phyloP scores from a whole-genome alignment of 2,797 vertebrate species.

The Phylloscopus collybita region DNA sequence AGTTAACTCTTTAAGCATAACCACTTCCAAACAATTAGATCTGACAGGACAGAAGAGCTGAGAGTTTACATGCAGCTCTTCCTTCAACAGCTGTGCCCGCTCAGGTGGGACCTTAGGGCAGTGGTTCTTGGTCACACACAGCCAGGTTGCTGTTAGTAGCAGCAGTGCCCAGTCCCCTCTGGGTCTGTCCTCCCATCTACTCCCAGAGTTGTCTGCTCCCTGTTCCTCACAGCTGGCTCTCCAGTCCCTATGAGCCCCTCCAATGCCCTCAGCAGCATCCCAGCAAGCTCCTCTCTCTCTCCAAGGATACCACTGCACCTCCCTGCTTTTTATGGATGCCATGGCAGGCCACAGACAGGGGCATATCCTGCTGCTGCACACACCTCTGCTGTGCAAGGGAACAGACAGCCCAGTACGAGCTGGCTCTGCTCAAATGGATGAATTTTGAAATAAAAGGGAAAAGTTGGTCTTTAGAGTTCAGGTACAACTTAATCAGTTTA shows the following conservation, averaged over 20 bases:
- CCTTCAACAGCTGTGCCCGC: background rate
- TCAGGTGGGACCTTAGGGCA: too few species aligned
- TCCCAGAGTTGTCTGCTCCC: background rate
- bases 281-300: background rate
- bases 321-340: rapidly evolving
- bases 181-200: background rate
- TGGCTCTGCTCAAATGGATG: background rate
- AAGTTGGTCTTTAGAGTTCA: background rate
- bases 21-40: background rate
- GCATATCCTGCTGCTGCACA: background rate
- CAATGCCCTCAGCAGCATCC: background rate
- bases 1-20: background rate
- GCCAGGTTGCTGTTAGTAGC: background rate
- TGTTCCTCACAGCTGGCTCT: background rate
- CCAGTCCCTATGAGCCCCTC: background rate
- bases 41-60: background rate
- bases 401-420: background rate
- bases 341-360: background rate
- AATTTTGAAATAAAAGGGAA: background rate
- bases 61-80: background rate
- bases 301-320: background rate
- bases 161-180: background rate
- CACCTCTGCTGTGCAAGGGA: background rate
- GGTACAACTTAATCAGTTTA: background rate
- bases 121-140: rapidly evolving